These are phyloP conservation scores for Tortrix viridana DNA, from an alignment of 2,888 invertebrate genomes.

Conservation along the genomic window DNA sequence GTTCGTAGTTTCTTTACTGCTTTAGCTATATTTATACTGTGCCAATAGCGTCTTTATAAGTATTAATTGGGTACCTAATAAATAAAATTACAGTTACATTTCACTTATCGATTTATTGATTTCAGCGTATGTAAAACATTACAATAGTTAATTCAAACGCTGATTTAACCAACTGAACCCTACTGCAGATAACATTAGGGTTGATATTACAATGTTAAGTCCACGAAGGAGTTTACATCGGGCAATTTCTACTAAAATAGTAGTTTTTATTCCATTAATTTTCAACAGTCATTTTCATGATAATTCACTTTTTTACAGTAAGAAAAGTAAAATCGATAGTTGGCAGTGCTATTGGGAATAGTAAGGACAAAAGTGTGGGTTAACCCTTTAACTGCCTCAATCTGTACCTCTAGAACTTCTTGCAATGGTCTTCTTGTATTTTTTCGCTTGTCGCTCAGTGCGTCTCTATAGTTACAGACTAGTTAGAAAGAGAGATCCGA, in stretches of 20 bases:
- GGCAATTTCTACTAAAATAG: slow-evolving; percentile 5
- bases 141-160: slow-evolving; percentile 57
- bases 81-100: slow-evolving; percentile 35
- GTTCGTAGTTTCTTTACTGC: too few species aligned
- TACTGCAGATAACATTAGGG: slow-evolving; percentile 12
- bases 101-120: slow-evolving; percentile 66
- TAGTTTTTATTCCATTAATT: slow-evolving; percentile 1
- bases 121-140: slow-evolving; percentile 63
- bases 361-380: background rate
- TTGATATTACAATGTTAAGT: slow-evolving; percentile 25
- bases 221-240: slow-evolving; percentile 8
- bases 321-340: slow-evolving; percentile 11
- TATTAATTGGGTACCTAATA: too few species aligned
- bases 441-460: too few species aligned
- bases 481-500: too few species aligned
- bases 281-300: background rate
- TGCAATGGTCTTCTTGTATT: too few species aligned
- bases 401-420: too few species aligned
- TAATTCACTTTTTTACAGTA: background rate
- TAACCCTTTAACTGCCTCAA: background rate
- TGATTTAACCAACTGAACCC: slow-evolving; percentile 21
- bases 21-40: too few species aligned
- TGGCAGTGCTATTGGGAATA: slow-evolving; percentile 9
- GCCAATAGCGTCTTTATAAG: too few species aligned
- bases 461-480: too few species aligned